phyloP scores from a whole-genome alignment of 2,888 invertebrate genomes.

The Lasioglossum pauxillum region DNA sequence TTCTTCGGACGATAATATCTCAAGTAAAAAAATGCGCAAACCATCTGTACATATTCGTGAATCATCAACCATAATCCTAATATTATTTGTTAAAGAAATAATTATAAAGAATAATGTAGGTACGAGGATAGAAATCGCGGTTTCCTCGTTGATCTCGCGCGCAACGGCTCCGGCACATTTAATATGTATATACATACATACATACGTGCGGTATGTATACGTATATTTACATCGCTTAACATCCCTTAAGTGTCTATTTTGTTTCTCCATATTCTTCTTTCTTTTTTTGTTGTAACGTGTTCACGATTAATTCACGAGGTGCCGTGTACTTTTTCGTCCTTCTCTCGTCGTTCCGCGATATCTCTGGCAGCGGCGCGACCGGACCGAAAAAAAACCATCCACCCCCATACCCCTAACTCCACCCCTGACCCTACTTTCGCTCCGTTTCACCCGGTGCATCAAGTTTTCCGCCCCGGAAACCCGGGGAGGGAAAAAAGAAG shows the following conservation, averaged over 20 bases:
- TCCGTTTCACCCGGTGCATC: slow-evolving; percentile 12
- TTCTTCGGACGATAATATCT: background rate
- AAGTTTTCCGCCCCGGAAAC: slow-evolving; percentile 1
- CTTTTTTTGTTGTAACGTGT: slow-evolving; percentile 25
- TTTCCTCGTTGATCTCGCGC: too few species aligned
- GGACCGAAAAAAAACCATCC: slow-evolving; percentile 19
- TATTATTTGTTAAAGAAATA: background rate
- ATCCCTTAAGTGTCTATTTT: slow-evolving; percentile 52
- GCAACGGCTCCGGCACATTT: slow-evolving; percentile 4
- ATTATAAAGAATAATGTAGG: background rate
- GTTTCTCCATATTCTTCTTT: background rate
- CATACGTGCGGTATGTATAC: slow-evolving; percentile 39
- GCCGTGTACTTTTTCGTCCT: slow-evolving; percentile 21
- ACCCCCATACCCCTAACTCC: background rate
- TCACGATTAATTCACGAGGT: slow-evolving; percentile 53
- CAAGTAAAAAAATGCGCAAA: background rate
- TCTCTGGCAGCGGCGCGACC: slow-evolving; percentile 43
- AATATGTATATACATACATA: slow-evolving; percentile 23
- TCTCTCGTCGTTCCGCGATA: background rate
- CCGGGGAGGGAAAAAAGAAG: slow-evolving; percentile 4
- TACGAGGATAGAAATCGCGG: background rate
- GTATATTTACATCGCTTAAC: slow-evolving; percentile 60
- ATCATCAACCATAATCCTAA: background rate
- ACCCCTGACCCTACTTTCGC: background rate
- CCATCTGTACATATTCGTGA: background rate